Conservation (phyloP, 2,113 vertebrate species). For the Psilopogon haemacephalus region DNA sequence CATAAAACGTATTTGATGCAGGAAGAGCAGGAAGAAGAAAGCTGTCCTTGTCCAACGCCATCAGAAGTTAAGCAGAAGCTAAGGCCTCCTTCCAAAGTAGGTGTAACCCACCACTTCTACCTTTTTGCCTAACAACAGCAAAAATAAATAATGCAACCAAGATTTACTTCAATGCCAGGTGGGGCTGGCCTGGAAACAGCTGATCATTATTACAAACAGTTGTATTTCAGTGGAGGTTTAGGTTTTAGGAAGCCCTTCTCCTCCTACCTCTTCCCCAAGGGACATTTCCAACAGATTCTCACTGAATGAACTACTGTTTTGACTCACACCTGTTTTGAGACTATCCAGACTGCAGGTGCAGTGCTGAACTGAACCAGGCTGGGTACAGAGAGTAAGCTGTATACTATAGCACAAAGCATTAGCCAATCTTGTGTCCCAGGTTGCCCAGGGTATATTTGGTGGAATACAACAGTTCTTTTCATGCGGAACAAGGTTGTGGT, state of each 20-base stretch:
- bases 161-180: background rate
- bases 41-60: fast-evolving
- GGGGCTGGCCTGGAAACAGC: background rate
- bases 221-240: background rate
- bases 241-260: background rate
- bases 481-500: background rate
- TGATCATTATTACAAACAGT: background rate
- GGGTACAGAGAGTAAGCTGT: background rate
- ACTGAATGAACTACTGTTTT: background rate
- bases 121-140: background rate
- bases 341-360: background rate
- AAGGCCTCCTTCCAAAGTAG: background rate
- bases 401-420: background rate
- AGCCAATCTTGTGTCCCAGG: background rate
- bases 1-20: background rate
- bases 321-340: background rate
- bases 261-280: background rate
- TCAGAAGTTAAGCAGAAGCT: background rate
- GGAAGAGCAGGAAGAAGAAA: background rate
- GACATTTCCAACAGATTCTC: background rate
- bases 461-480: background rate
- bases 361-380: background rate
- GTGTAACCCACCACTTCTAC: background rate
- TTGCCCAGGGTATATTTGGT: background rate
- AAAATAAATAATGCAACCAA: constrained; percentile 41